phyloP scores from a whole-genome alignment of 2,113 vertebrate species.

The Calidris pugnax region DNA sequence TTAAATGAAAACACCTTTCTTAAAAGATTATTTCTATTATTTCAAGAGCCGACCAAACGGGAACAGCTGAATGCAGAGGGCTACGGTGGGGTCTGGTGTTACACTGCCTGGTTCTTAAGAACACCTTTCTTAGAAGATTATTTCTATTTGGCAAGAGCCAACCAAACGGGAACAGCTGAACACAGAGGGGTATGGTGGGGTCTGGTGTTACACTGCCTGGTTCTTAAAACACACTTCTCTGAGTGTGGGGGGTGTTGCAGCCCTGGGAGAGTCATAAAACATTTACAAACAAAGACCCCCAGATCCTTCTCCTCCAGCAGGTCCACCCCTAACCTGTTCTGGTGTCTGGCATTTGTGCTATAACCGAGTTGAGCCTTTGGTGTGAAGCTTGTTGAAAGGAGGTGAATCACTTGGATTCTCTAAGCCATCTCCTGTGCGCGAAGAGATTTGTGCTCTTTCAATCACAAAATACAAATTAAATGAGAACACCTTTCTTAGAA shows the following conservation, averaged over 20 bases:
- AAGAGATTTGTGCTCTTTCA: neutral
- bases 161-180: neutral
- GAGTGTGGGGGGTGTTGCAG: neutral
- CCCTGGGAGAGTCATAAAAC: neutral
- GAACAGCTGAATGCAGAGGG: too few relatives aligned
- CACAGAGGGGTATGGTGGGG: accelerated
- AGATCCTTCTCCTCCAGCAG: too few relatives aligned
- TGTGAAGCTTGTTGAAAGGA: neutral
- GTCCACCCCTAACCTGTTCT: too few relatives aligned
- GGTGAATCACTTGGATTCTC: neutral
- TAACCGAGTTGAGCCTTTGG: neutral
- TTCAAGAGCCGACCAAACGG: too few relatives aligned
- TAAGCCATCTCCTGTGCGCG: neutral
- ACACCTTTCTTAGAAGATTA: neutral
- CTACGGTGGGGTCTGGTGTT: too few relatives aligned
- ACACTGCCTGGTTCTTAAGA: too few relatives aligned
- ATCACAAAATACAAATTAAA: neutral
- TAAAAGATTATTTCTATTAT: too few relatives aligned
- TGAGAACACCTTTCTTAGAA: neutral
- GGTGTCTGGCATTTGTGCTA: too few relatives aligned
- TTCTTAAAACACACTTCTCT: neutral
- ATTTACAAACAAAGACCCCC: neutral
- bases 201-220: neutral
- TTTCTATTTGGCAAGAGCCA: neutral
- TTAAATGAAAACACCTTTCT: too few relatives aligned